Evolutionary conservation across 2,888 invertebrate genomes (phyloP).

Genomic region (Ichneumoninae sp.): DNA sequence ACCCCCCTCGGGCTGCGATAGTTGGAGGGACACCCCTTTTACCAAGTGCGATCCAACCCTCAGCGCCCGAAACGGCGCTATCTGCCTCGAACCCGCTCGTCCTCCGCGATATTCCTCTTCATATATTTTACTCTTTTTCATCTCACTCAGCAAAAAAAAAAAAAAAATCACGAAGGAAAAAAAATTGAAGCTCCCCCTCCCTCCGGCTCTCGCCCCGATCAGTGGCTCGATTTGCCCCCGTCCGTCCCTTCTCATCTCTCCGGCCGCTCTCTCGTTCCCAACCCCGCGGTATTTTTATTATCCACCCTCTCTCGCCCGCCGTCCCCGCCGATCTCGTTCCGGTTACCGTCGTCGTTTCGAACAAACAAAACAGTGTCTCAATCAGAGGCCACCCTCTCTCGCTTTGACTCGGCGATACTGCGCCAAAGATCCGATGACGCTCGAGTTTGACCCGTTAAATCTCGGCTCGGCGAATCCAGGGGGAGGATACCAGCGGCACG

Average conservation of each 20-base stretch:
- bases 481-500: constrained; percentile 65
- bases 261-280: constrained; percentile 22
- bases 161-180: no score
- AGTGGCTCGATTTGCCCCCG: constrained; percentile 38
- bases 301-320: constrained; percentile 42
- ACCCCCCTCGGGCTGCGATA: constrained; percentile 3
- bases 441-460: constrained; percentile 82
- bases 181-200: not conserved
- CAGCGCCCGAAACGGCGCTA: constrained; percentile 58
- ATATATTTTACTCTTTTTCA: constrained; percentile 37
- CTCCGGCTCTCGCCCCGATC: constrained; percentile 23
- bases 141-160: not conserved
- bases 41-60: constrained; percentile 55
- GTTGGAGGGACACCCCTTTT: constrained; percentile 47
- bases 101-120: constrained; percentile 63
- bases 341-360: constrained; percentile 63
- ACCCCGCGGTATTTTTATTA: constrained; percentile 49
- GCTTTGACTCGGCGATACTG: constrained; percentile 69
- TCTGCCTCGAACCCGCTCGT: constrained; percentile 56
- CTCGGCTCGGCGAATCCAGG: constrained; percentile 71
- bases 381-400: constrained; percentile 79
- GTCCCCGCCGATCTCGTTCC: constrained; percentile 12
- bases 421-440: constrained; percentile 19
- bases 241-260: constrained; percentile 21
- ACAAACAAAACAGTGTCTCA: constrained; percentile 83